Conservation (phyloP, 2,797 vertebrate species). For the Chaetodon trifasciatus region DNA sequence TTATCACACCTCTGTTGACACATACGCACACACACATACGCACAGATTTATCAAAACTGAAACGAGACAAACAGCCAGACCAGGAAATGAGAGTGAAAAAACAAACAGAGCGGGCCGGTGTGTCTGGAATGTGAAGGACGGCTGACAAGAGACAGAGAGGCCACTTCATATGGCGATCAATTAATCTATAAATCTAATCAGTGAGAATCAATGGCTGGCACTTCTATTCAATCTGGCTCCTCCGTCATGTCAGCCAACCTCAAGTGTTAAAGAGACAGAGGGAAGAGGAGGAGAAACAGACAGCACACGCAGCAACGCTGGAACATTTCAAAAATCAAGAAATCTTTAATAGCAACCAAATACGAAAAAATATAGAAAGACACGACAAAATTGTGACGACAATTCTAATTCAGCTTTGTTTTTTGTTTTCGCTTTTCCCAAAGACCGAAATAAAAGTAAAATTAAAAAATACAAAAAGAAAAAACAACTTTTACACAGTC, state of each 20-base stretch:
- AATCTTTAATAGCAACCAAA: slow-evolving; percentile 84
- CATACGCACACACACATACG: slow-evolving; percentile 19
- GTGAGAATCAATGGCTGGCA: slow-evolving; percentile 66
- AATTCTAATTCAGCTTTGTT: slow-evolving; percentile 51
- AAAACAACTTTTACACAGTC: slow-evolving; percentile 72
- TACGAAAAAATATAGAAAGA: slow-evolving; percentile 77
- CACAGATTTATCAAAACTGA: slow-evolving; percentile 62
- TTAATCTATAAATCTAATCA: slow-evolving; percentile 82
- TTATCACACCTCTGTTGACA: slow-evolving; percentile 70
- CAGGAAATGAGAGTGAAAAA: slow-evolving; percentile 72
- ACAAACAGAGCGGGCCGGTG: neutral
- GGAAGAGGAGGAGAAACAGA: slow-evolving; percentile 40
- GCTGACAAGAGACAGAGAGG: slow-evolving; percentile 59
- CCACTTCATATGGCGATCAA: slow-evolving; percentile 76
- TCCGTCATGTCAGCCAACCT: slow-evolving; percentile 35
- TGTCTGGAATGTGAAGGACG: slow-evolving; percentile 50
- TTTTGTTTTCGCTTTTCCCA: slow-evolving; percentile 18
- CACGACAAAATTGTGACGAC: slow-evolving; percentile 77
- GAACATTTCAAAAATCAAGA: slow-evolving; percentile 80
- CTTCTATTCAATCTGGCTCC: slow-evolving; percentile 46
- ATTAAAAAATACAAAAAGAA: slow-evolving; percentile 54
- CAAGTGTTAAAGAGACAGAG: slow-evolving; percentile 52
- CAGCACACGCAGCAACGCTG: slow-evolving; percentile 46
- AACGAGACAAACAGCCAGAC: slow-evolving; percentile 58
- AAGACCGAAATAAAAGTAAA: slow-evolving; percentile 59